Conservation (phyloP, 2,113 vertebrate species). For the Malaclemys terrapin region DNA sequence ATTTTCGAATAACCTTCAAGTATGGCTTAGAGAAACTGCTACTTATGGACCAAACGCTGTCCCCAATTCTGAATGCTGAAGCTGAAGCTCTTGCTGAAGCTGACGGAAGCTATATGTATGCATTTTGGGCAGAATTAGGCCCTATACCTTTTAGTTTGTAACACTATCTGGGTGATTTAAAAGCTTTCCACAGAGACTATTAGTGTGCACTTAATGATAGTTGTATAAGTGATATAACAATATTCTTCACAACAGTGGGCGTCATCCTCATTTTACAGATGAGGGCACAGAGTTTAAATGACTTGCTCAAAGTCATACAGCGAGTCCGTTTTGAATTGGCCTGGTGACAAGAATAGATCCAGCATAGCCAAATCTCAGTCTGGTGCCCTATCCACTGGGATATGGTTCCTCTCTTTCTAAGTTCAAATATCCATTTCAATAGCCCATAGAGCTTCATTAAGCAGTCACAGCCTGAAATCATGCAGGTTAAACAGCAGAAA, state of each 20-base stretch:
- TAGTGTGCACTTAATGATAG: not conserved
- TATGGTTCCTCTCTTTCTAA: not conserved
- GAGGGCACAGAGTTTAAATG: not conserved
- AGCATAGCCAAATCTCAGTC: not conserved
- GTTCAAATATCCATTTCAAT: not conserved
- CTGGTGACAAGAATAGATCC: not conserved
- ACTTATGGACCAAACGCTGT: not conserved
- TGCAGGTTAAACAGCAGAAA: fast-evolving
- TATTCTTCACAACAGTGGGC: not conserved
- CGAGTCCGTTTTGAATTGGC: not conserved
- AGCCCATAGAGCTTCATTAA: not conserved
- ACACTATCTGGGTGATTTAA: not conserved
- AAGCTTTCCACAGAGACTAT: not conserved
- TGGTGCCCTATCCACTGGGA: not conserved
- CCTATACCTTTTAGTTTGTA: not conserved
- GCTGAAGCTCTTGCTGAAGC: not conserved
- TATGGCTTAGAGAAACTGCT: not conserved
- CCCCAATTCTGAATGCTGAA: not conserved
- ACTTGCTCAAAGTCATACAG: not conserved
- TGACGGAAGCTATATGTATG: fast-evolving
- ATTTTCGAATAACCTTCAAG: not conserved
- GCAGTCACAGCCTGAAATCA: not conserved
- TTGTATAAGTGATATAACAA: not conserved
- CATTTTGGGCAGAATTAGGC: not conserved
- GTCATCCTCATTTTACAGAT: not conserved